phyloP scores from a whole-genome alignment of 1,140 invertebrate species.

The Pachyrhynchus sulphureomaculatus region DNA sequence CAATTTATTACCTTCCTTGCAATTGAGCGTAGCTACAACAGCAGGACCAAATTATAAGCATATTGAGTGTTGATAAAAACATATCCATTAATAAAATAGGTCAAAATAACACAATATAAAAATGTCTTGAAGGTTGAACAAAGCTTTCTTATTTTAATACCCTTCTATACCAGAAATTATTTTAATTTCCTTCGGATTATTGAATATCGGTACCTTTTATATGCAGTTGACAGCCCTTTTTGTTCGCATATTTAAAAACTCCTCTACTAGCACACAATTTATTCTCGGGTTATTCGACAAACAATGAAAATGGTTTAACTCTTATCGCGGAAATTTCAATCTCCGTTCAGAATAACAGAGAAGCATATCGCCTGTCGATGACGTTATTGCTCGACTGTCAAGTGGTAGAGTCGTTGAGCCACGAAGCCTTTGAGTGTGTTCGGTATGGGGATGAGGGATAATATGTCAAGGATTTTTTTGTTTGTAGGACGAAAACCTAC shows the following conservation, averaged over 20 bases:
- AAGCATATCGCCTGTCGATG: conserved; percentile 13
- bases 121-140: no score
- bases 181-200: no score
- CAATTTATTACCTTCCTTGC: no score
- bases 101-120: no score
- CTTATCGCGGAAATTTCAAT: conserved; percentile 16
- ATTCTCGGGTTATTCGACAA: conserved; percentile 6
- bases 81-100: no score
- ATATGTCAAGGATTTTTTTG: background rate
- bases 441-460: background rate
- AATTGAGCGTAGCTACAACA: no score
- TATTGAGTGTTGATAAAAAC: no score
- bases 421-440: background rate
- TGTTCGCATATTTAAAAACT: background rate
- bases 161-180: no score
- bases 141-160: no score
- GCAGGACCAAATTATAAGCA: no score
- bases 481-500: no score
- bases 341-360: conserved; percentile 9
- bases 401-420: background rate
- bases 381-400: background rate
- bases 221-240: background rate
- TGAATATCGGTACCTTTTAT: no score
- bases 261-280: background rate
- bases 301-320: conserved; percentile 11